These are phyloP conservation scores for Palythoa heliodiscus DNA, from an alignment of 92 coral and sea anemone genomes.

Conservation along the genomic window DNA sequence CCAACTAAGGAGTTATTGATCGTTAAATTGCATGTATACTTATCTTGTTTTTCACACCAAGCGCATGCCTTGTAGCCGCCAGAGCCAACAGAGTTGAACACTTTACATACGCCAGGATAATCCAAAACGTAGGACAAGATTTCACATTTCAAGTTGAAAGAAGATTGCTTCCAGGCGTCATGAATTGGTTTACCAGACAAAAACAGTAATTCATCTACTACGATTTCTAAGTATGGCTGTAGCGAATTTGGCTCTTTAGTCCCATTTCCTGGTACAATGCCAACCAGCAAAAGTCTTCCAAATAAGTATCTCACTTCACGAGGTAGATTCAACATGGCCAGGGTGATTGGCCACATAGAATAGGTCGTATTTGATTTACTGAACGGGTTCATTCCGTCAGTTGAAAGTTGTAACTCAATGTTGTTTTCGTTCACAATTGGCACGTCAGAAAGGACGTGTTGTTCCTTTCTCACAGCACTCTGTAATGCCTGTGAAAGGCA, in stretches of 20 bases:
- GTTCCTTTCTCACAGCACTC: neutral
- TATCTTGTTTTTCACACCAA: conserved; percentile 50
- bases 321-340: conserved; percentile 49
- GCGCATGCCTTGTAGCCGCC: conserved; percentile 40
- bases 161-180: conserved; percentile 27
- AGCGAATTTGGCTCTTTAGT: conserved; percentile 29
- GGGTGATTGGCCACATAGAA: conserved; percentile 52
- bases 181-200: conserved; percentile 9
- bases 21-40: conserved; percentile 3
- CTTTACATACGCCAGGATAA: conserved; percentile 44
- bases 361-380: conserved; percentile 39
- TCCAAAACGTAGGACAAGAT: conserved; percentile 39
- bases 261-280: conserved; percentile 46
- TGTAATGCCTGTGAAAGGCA: no score
- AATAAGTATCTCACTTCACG: conserved; percentile 34
- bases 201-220: conserved; percentile 47
- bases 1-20: no score
- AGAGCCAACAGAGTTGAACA: conserved; percentile 37
- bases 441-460: neutral
- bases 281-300: conserved; percentile 47
- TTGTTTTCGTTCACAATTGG: neutral
- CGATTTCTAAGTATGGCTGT: conserved; percentile 43
- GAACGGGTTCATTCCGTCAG: conserved; percentile 34
- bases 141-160: conserved; percentile 26
- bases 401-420: conserved; percentile 11